A percentile compares a stretch with the other conserved stretches of the same genome.
Conservation (phyloP, 2,113 vertebrate species). For the Brevimyrus niger region DNA sequence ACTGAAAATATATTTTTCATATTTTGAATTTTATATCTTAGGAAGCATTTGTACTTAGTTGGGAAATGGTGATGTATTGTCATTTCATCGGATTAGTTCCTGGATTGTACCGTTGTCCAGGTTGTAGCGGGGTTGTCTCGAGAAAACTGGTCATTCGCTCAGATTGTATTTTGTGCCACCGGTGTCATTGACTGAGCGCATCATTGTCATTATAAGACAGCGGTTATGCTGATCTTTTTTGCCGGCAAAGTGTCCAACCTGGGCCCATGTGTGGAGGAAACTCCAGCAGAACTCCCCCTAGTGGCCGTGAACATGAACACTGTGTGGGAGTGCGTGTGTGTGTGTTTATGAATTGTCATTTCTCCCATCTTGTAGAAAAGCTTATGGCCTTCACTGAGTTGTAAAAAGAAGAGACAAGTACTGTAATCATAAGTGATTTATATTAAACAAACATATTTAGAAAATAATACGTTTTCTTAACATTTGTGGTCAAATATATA, state of each 20-base stretch:
- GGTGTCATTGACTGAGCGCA: neutral
- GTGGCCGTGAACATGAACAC: neutral
- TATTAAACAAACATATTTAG: neutral
- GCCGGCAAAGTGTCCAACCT: neutral
- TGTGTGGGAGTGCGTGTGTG: neutral
- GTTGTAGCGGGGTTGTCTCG: neutral
- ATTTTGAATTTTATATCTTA: constrained; percentile 15
- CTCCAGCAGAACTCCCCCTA: neutral
- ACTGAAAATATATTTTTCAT: constrained; percentile 18
- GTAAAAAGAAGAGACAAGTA: constrained; percentile 2
- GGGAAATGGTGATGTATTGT: neutral
- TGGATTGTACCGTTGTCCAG: neutral
- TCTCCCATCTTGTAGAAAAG: neutral
- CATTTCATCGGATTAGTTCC: neutral
- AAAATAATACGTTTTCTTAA: neutral
- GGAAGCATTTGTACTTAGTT: constrained; percentile 5
- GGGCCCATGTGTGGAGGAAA: neutral
- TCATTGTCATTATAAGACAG: neutral
- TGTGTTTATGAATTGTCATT: neutral
- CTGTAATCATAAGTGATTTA: neutral
- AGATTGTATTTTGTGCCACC: neutral
- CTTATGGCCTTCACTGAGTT: neutral
- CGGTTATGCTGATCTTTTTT: neutral
- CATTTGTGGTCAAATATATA: neutral
- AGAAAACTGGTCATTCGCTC: neutral